phyloP scores from a whole-genome alignment of 2,888 invertebrate genomes.

The Syrphus vitripennis region DNA sequence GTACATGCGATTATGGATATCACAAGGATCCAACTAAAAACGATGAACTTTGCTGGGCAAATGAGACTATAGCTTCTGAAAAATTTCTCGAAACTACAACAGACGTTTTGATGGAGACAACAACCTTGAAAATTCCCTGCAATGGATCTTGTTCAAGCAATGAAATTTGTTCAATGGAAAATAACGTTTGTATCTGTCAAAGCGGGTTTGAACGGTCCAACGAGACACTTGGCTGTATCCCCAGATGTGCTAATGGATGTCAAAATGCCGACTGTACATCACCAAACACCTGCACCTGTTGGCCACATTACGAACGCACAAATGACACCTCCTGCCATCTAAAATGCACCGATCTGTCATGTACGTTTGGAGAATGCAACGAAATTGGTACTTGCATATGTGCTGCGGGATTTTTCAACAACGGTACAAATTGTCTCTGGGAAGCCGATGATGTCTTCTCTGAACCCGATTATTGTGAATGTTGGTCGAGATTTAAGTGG shows the following conservation, averaged over 20 bases:
- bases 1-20: slow-evolving; percentile 64
- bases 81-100: not conserved
- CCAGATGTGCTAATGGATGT: slow-evolving; percentile 73
- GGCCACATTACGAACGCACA: slow-evolving; percentile 75
- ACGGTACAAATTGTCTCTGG: slow-evolving; percentile 37
- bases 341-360: slow-evolving; percentile 34
- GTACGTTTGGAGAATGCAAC: slow-evolving; percentile 44
- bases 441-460: slow-evolving; percentile 35
- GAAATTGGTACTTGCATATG: slow-evolving; percentile 33
- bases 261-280: slow-evolving; percentile 75
- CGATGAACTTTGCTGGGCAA: not conserved
- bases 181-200: slow-evolving; percentile 27
- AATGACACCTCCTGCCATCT: slow-evolving; percentile 25
- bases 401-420: slow-evolving; percentile 24
- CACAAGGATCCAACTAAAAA: not conserved
- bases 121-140: not conserved
- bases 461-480: slow-evolving; percentile 42
- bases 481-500: slow-evolving; percentile 40
- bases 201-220: slow-evolving; percentile 22
- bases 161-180: slow-evolving; percentile 13
- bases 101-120: not conserved
- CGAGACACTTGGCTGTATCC: slow-evolving; percentile 58
- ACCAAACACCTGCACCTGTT: slow-evolving; percentile 76
- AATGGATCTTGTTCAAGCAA: slow-evolving; percentile 13
- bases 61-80: not conserved